These are phyloP conservation scores for Rhinatrema bivittatum DNA, from an alignment of 2,797 vertebrate genomes.

Conservation along the genomic window DNA sequence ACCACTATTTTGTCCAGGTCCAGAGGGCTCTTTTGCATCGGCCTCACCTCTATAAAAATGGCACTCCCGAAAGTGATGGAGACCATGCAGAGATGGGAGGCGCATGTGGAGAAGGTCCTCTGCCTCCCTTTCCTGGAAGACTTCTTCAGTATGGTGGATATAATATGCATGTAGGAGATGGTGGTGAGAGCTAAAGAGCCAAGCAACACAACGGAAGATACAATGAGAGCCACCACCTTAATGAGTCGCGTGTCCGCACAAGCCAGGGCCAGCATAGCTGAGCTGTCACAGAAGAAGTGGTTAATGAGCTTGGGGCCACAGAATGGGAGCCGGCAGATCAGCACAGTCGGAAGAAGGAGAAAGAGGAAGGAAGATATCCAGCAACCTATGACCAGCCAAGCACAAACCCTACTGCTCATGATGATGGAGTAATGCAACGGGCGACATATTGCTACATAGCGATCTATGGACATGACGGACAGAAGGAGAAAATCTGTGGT, in stretches of 20 bases:
- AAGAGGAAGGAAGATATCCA: constrained; percentile 5
- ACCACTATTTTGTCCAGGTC: constrained; percentile 24
- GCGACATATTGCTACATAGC: constrained; percentile 30
- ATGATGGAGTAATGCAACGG: constrained; percentile 23
- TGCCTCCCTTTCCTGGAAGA: constrained; percentile 18
- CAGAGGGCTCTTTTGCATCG: constrained; percentile 24
- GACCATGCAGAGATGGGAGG: constrained; percentile 22
- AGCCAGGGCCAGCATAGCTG: constrained; percentile 26
- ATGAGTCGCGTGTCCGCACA: constrained; percentile 19
- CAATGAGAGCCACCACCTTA: constrained; percentile 13
- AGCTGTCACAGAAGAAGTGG: constrained; percentile 35
- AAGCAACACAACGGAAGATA: constrained; percentile 22
- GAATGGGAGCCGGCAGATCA: not conserved
- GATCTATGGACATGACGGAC: constrained; percentile 26
- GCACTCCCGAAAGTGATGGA: constrained; percentile 13
- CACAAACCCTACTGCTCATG: constrained; percentile 23
- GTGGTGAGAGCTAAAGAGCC: constrained; percentile 21
- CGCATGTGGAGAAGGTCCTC: constrained; percentile 22
- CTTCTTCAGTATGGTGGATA: constrained; percentile 17
- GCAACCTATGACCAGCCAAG: constrained; percentile 9
- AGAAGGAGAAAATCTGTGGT: constrained; percentile 31
- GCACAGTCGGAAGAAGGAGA: not conserved
- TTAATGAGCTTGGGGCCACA: constrained; percentile 14
- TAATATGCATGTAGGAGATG: constrained; percentile 25
- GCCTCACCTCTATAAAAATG: constrained; percentile 38